A percentile compares a stretch with the other conserved stretches of the same genome.
Conservation (phyloP, 2,888 invertebrate genomes). For the Strigamia maritima region DNA sequence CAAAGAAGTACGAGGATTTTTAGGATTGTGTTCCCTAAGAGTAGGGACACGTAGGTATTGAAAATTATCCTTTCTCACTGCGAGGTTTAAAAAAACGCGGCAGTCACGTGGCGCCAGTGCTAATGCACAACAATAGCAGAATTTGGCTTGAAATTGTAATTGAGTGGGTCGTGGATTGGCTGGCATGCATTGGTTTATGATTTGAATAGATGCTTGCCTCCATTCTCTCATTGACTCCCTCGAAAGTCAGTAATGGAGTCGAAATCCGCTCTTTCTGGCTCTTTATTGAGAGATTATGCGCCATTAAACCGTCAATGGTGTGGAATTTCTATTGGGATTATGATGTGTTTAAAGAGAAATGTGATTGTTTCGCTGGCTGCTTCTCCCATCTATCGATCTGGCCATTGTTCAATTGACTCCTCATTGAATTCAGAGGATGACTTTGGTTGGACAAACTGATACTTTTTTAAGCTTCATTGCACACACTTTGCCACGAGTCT, state of each 20-base stretch:
- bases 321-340: constrained; percentile 19
- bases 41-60: too few species aligned
- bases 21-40: too few species aligned
- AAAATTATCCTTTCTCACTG: too few species aligned
- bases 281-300: constrained; percentile 23
- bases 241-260: not conserved
- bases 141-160: too few species aligned
- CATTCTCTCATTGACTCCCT: not conserved
- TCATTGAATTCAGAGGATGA: not conserved
- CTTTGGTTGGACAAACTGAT: constrained; percentile 1
- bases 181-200: not conserved
- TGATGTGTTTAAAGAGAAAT: constrained; percentile 23
- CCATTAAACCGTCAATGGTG: constrained; percentile 19
- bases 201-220: constrained; percentile 1
- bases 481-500: not conserved
- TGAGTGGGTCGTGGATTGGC: not conserved
- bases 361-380: not conserved
- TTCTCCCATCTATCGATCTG: not conserved
- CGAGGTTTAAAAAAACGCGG: too few species aligned
- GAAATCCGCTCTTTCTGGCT: constrained; percentile 3
- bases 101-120: too few species aligned
- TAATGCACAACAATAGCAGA: too few species aligned
- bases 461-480: constrained; percentile 17
- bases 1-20: too few species aligned
- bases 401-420: constrained; percentile 2